phyloP scores from a whole-genome alignment of 2,797 vertebrate species.

The Atherinosoma microstoma region DNA sequence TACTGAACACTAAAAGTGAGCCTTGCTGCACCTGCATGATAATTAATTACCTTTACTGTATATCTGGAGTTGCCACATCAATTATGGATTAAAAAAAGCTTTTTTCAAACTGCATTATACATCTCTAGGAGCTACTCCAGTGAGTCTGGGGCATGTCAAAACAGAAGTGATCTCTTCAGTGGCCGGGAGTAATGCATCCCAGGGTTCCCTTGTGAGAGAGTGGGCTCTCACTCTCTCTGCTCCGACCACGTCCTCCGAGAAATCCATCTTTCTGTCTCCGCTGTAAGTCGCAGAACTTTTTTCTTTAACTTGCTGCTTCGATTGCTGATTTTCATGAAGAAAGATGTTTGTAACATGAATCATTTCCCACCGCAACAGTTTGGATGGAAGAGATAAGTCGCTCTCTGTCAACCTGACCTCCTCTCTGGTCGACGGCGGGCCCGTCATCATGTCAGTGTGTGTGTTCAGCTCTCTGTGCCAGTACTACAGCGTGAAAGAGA shows the following conservation, averaged over 20 bases:
- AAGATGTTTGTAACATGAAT: not conserved
- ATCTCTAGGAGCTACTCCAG: slow-evolving; percentile 59
- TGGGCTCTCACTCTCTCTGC: slow-evolving; percentile 60
- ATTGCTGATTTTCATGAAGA: slow-evolving; percentile 2
- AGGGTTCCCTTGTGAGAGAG: slow-evolving; percentile 57
- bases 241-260: slow-evolving; percentile 51
- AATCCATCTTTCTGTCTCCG: slow-evolving; percentile 82
- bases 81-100: slow-evolving; percentile 24
- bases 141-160: slow-evolving; percentile 64
- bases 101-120: slow-evolving; percentile 35
- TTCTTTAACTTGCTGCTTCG: not conserved
- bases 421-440: slow-evolving; percentile 31
- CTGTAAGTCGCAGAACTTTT: slow-evolving; percentile 70
- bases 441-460: slow-evolving; percentile 63
- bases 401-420: slow-evolving; percentile 77
- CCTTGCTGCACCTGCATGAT: not conserved
- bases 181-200: slow-evolving; percentile 54
- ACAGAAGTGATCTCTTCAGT: slow-evolving; percentile 53
- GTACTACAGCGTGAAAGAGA: slow-evolving; percentile 77
- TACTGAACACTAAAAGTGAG: not conserved
- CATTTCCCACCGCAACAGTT: slow-evolving; percentile 43
- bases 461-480: slow-evolving; percentile 86
- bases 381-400: slow-evolving; percentile 61
- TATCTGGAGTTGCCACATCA: slow-evolving; percentile 15
- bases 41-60: slow-evolving; percentile 20